A percentile compares a stretch with the other conserved stretches of the same genome.
phyloP scores from a whole-genome alignment of 2,888 invertebrate species.

The Drosophila stalkeri region DNA sequence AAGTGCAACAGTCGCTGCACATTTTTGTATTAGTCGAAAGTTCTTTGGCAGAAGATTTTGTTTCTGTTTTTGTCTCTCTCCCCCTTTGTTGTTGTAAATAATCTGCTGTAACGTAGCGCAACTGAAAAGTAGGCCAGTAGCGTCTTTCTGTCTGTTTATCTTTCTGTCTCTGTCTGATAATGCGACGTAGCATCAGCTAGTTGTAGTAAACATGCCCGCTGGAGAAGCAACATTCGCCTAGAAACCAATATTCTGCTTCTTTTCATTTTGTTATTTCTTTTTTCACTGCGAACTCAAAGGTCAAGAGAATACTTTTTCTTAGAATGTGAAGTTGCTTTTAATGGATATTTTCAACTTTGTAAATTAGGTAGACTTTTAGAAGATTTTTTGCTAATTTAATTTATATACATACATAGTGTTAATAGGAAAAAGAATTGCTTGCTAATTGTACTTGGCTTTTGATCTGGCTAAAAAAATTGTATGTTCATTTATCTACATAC shows the following conservation, averaged over 20 bases:
- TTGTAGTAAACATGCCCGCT: slow-evolving; percentile 2
- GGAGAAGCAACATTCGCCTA: background rate
- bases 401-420: background rate
- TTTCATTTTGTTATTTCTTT: background rate
- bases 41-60: slow-evolving; percentile 24
- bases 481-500: background rate
- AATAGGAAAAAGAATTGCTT: background rate
- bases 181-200: slow-evolving; percentile 17
- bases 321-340: background rate
- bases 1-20: slow-evolving; percentile 17
- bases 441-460: background rate
- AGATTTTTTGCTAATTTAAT: background rate
- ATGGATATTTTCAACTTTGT: background rate
- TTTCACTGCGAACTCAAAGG: background rate
- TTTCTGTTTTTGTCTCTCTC: slow-evolving; percentile 18
- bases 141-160: slow-evolving; percentile 39
- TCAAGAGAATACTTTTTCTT: background rate
- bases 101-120: slow-evolving; percentile 24
- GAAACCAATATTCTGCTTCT: background rate
- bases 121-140: slow-evolving; percentile 47
- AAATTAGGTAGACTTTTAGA: background rate
- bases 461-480: background rate
- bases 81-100: slow-evolving; percentile 12
- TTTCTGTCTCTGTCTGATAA: slow-evolving; percentile 30
- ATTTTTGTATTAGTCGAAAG: slow-evolving; percentile 19